Evolutionary conservation across 2,888 invertebrate species (phyloP), one percentile per base, ranked within the genome.

Genomic region (Fabriciana adippe): DNA sequence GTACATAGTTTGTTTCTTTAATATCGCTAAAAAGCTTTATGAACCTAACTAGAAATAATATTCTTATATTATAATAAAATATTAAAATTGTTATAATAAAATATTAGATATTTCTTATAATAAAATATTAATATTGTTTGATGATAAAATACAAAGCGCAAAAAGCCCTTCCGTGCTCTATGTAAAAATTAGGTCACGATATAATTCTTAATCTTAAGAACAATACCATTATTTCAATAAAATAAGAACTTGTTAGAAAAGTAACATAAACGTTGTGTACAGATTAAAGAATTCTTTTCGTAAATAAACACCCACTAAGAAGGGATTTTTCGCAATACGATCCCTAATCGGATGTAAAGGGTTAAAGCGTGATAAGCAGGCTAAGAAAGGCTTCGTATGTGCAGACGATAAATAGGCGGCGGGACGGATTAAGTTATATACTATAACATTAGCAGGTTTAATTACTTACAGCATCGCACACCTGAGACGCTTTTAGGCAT

Each of bases 331-430:
- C 66, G 73, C 63, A 71, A 73, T 56, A 50, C 68, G 73, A 72
- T 72, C 65, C 72, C 68, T 67, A 67, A 70, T 68, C 71, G 69
- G 72, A 74, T 73, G 59, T 68, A 66, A 70, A 67, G 72, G 72
- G 72, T 73, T 72, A 73, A 69, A 68, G 57, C 61, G 73, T 68
- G 70, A 74, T 74, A 69, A 71, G 54, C 70, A 57, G 64, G 64
- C 72, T 73, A 63, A 71, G 72, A 72, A 66, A 62, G 72, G 71
- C 73, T 73, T 73, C 70, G 70, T 69, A 59, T 63, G 56, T 66
- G 57, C 67, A 64, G 60, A 54, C 65, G 21, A 54, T 70, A 65
- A 67, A 70, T 65, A 69, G 67, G 21, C 70, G 63, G 61, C 65
- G 59, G 57, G 55, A 41, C 47, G 66, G 64, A 71, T 71, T 69